phyloP scores from a whole-genome alignment of 2,888 invertebrate species.

The Aphodius sticticus region DNA sequence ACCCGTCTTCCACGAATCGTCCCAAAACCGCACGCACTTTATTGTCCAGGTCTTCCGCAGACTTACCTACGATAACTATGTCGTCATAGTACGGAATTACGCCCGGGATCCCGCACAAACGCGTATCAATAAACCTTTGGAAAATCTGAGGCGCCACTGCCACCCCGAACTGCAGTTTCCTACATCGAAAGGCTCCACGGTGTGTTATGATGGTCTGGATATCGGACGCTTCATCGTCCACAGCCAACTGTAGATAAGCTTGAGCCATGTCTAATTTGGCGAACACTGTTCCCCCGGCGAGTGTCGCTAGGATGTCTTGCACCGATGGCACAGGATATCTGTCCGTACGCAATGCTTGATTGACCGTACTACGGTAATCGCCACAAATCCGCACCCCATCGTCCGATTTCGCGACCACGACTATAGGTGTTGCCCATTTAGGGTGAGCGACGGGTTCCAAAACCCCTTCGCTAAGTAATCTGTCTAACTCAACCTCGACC shows the following conservation, averaged over 20 bases:
- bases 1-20: background rate
- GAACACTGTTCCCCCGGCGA: constrained; percentile 49
- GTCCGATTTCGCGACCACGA: constrained; percentile 45
- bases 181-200: constrained; percentile 48
- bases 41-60: constrained; percentile 9
- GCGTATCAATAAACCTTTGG: constrained; percentile 11
- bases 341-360: constrained; percentile 45
- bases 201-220: constrained; percentile 52
- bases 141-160: constrained; percentile 10
- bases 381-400: constrained; percentile 46
- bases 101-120: constrained; percentile 15
- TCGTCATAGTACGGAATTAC: constrained; percentile 18
- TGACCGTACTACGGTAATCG: constrained; percentile 48
- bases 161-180: constrained; percentile 45
- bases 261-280: constrained; percentile 53
- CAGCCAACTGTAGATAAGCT: constrained; percentile 52
- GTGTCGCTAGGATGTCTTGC: constrained; percentile 27
- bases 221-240: constrained; percentile 49
- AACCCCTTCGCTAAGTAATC: constrained; percentile 41
- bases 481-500: constrained; percentile 41
- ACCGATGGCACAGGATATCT: constrained; percentile 36
- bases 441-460: constrained; percentile 40
- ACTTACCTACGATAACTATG: constrained; percentile 12
- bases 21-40: constrained; percentile 10
- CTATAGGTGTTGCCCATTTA: constrained; percentile 48